phyloP scores from a whole-genome alignment of 35 echinoderm and acorn worm species.

The Apostichopus parvimensis region DNA sequence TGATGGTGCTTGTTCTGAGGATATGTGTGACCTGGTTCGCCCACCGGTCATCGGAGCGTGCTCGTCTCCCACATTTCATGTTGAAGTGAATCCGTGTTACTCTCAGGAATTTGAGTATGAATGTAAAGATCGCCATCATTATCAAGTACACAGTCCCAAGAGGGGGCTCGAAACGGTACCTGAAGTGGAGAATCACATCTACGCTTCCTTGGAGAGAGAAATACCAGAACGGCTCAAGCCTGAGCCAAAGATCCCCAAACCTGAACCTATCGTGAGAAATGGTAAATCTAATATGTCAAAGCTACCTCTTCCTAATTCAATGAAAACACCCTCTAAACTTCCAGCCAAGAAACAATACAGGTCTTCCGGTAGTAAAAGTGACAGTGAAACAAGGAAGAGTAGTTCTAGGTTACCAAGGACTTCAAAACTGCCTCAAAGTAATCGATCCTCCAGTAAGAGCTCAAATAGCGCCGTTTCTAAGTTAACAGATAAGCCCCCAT shows the following conservation, averaged over 20 bases:
- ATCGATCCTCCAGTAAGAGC: not conserved
- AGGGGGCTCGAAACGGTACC: constrained; percentile 41
- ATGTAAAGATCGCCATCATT: constrained; percentile 11
- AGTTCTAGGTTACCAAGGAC: constrained; percentile 76
- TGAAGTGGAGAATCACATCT: constrained; percentile 59
- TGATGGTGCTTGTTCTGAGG: constrained; percentile 86
- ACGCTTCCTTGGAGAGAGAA: constrained; percentile 35
- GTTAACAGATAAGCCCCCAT: constrained; percentile 17
- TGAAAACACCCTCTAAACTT: constrained; percentile 46
- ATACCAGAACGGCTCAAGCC: constrained; percentile 13
- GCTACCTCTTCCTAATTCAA: constrained; percentile 47
- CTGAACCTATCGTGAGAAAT: not conserved
- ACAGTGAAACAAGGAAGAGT: constrained; percentile 76
- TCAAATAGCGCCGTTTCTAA: constrained; percentile 26
- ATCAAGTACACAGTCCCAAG: constrained; percentile 32
- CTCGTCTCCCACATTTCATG: constrained; percentile 92
- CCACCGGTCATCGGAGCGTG: constrained; percentile 94
- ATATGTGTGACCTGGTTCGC: constrained; percentile 71
- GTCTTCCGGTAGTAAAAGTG: constrained; percentile 60
- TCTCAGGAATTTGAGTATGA: constrained; percentile 94
- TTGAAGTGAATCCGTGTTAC: constrained; percentile 90
- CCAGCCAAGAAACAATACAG: constrained; percentile 38
- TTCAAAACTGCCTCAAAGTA: constrained; percentile 77
- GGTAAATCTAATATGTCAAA: constrained; percentile 27
- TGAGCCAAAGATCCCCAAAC: constrained; percentile 1